Evolutionary conservation across 2,113 vertebrate genomes (phyloP).

Genomic region (Semnornis frantzii): DNA sequence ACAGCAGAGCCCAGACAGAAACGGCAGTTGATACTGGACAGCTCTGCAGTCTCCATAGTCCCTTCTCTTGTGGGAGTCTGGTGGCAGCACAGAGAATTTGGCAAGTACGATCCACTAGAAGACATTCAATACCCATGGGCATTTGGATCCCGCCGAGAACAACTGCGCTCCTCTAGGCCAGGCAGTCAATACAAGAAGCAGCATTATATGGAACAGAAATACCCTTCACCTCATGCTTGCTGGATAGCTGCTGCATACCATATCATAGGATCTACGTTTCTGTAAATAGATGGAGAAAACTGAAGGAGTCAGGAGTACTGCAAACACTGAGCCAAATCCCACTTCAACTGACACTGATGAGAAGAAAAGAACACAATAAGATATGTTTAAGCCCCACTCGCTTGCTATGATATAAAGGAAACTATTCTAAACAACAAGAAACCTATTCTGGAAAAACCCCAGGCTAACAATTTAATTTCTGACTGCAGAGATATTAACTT

Average conservation of each 20-base stretch:
- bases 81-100: background rate
- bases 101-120: background rate
- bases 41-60: background rate
- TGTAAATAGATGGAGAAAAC: background rate
- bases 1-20: background rate
- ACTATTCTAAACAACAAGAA: conserved; percentile 31
- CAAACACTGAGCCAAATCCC: background rate
- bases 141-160: background rate
- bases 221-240: background rate
- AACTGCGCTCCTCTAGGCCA: background rate
- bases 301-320: background rate
- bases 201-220: background rate
- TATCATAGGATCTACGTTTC: background rate
- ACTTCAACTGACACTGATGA: background rate
- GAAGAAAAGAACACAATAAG: background rate
- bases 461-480: conserved; percentile 52
- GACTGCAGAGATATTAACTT: conserved; percentile 32
- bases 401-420: conserved; percentile 3
- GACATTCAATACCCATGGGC: accelerated
- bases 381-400: background rate
- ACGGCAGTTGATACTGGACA: background rate
- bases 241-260: background rate
- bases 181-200: background rate
- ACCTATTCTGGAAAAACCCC: conserved; percentile 6
- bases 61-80: accelerated